These are phyloP conservation scores for Axea sp. DNA, from an alignment of 2,888 invertebrate genomes.

Conservation along the genomic window DNA sequence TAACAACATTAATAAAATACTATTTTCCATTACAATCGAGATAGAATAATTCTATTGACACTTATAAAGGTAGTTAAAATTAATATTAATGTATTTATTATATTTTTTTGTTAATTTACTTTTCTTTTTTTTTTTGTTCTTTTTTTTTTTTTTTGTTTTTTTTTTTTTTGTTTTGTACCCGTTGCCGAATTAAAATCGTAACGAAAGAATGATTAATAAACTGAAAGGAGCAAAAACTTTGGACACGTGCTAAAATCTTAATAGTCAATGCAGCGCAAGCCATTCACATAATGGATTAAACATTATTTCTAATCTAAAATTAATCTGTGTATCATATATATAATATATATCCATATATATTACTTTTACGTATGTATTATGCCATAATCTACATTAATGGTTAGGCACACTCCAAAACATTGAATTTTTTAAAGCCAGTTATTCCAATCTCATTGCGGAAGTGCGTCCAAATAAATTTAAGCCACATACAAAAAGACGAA, in stretches of 20 bases:
- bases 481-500: slow-evolving; percentile 11
- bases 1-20: too few species aligned
- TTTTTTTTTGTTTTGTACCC: slow-evolving; percentile 37
- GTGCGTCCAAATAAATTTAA: slow-evolving; percentile 9
- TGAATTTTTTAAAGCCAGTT: slow-evolving; percentile 54
- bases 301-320: slow-evolving; percentile 61
- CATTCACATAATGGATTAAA: slow-evolving; percentile 64
- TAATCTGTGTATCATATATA: slow-evolving; percentile 52
- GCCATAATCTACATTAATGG: slow-evolving; percentile 56
- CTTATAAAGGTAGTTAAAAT: too few species aligned
- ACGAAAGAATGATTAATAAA: slow-evolving; percentile 63
- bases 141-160: too few species aligned
- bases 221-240: slow-evolving; percentile 70
- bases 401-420: slow-evolving; percentile 71
- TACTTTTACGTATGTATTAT: too few species aligned
- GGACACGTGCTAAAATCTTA: slow-evolving; percentile 69
- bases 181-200: slow-evolving; percentile 59
- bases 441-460: slow-evolving; percentile 30
- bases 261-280: slow-evolving; percentile 66
- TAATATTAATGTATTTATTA: too few species aligned
- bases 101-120: too few species aligned
- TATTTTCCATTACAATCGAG: too few species aligned
- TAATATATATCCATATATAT: slow-evolving; percentile 59
- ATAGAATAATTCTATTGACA: too few species aligned
- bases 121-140: too few species aligned